Percentiles rank a stretch among this genome's conserved stretches.
phyloP scores from a whole-genome alignment of 2,888 invertebrate species.

The Hirtodrosophila trivittata region DNA sequence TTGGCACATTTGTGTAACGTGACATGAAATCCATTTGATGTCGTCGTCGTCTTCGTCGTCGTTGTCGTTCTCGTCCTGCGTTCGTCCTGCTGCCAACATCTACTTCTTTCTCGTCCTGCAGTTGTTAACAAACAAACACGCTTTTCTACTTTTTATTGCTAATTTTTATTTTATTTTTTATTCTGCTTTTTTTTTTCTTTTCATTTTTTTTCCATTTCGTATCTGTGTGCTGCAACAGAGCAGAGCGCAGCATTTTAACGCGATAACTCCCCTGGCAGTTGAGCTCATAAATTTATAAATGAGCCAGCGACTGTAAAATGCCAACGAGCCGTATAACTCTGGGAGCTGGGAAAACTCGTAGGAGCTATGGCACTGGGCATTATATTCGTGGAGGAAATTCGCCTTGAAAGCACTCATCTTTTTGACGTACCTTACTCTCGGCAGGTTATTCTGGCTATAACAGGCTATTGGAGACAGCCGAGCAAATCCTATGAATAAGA shows the following conservation, averaged over 20 bases:
- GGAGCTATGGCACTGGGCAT: constrained; percentile 8
- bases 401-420: constrained; percentile 51
- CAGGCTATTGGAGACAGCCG: too few relatives aligned
- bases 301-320: constrained; percentile 78
- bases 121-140: constrained; percentile 78
- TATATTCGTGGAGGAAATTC: constrained; percentile 16
- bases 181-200: constrained; percentile 15
- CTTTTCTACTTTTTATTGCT: constrained; percentile 81
- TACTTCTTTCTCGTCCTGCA: constrained; percentile 47
- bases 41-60: constrained; percentile 39
- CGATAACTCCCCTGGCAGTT: constrained; percentile 79
- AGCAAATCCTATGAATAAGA: too few relatives aligned
- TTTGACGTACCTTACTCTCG: constrained; percentile 26
- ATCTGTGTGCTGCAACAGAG: constrained; percentile 56
- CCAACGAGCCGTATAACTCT: constrained; percentile 69
- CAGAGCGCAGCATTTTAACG: constrained; percentile 69
- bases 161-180: constrained; percentile 72
- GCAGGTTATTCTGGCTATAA: neutral
- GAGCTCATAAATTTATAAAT: constrained; percentile 79
- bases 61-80: neutral
- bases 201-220: constrained; percentile 47
- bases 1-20: constrained; percentile 78
- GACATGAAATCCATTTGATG: constrained; percentile 80
- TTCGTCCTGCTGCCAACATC: constrained; percentile 6
- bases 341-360: constrained; percentile 11